Conservation (phyloP, 2,797 vertebrate species). For the Nasua narica region DNA sequence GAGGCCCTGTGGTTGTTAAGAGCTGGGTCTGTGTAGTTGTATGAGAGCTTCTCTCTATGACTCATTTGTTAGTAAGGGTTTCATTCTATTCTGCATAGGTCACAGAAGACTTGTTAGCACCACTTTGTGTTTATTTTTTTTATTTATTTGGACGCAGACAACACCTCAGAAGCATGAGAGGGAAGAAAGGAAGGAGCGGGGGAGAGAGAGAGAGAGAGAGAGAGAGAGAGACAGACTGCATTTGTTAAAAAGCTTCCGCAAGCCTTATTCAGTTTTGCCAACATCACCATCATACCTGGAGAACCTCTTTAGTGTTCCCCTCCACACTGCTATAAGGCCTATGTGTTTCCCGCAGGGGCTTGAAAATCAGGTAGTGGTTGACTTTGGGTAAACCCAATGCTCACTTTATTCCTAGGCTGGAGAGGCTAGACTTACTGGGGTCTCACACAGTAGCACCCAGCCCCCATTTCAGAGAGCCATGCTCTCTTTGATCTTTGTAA, state of each 20-base stretch:
- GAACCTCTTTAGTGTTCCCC: not conserved
- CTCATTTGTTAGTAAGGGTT: constrained; percentile 11
- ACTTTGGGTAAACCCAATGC: not conserved
- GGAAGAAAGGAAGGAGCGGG: not conserved
- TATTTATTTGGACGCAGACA: not conserved
- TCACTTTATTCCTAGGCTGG: not conserved
- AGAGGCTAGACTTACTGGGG: not conserved
- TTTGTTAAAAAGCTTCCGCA: not conserved
- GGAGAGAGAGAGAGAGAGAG: not conserved
- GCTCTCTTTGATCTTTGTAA: not conserved
- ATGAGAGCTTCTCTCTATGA: not conserved
- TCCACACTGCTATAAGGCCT: not conserved
- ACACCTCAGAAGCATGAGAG: not conserved
- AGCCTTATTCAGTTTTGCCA: not conserved
- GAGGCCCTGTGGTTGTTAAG: not conserved
- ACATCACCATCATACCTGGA: not conserved
- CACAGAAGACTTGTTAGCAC: not conserved
- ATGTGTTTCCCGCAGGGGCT: not conserved
- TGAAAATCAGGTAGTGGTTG: not conserved
- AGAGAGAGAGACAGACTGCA: not conserved
- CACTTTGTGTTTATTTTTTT: not conserved
- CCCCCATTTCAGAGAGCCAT: not conserved
- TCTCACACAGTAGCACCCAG: not conserved
- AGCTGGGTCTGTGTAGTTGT: not conserved
- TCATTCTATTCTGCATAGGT: not conserved